Evolutionary conservation across 2,797 vertebrate genomes (phyloP), one percentile per base, ranked within the genome.

Genomic region (Echiichthys vipera): DNA sequence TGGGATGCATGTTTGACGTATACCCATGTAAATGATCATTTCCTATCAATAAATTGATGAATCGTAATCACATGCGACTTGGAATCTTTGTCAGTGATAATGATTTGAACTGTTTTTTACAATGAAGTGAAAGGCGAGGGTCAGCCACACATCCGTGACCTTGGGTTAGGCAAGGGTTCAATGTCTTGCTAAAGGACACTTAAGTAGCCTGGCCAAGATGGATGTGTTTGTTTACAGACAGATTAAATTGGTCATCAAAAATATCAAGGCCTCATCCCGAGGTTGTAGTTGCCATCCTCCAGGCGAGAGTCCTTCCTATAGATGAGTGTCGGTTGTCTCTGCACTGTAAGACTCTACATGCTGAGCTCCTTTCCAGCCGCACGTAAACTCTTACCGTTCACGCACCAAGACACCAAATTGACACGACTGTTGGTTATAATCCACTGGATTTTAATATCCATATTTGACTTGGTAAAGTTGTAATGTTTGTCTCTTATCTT

Each of bases 301-400:
- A 8, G 15, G 4, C 9, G 22, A 51, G 3, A 1, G 11, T 34
- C 7, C 15, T 18, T 54, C 20, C 14, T 29, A 7, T 10, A 45
- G 36, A 55, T 45, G 61, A 55, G 4, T 43, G 17, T 7, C 20
- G 2, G 24, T 37, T 50, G 34, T 54, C 69, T 58, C 85, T 75
- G 83, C 55, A 71, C 85, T 90, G 84, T 88, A 88, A 88, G 83
- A 84, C 81, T 65, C 67, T 64, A 87, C 67, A 83, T 87, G 84
- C 85, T 81, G 80, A 72, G 32, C 55, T 61, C 32, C 3, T 37
- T 27, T 62, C 24, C 37, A 84, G 82, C 91, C 91, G 91, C 90
- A 90, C 79, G 89, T 90, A 81, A 86, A 91, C 83, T 80, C 86
- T 88, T 88, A 91, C 89, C 90, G 89, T 92, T 91, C 74, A 82